Conservation (phyloP, 2,797 vertebrate genomes). For the Leptodactylus fallax region DNA sequence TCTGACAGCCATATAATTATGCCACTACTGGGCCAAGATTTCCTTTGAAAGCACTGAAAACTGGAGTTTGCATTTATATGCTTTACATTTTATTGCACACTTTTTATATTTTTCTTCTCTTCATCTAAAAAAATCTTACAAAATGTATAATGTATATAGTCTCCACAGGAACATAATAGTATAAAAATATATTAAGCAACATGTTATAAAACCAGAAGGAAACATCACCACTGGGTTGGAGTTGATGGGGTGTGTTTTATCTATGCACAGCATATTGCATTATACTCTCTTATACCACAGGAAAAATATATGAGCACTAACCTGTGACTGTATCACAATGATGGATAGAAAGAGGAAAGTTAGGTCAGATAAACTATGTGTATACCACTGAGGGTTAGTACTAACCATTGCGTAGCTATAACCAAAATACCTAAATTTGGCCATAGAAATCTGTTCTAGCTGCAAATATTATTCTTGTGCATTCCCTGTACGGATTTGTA, state of each 20-base stretch:
- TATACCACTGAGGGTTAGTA: not conserved
- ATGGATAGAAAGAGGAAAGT: not conserved
- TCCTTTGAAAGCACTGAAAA: conserved; percentile 15
- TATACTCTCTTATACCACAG: not conserved
- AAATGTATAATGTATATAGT: not conserved
- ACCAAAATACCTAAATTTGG: not conserved
- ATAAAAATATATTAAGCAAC: not conserved
- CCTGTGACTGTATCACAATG: not conserved
- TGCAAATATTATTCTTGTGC: not conserved
- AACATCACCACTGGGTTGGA: not conserved
- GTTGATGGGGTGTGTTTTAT: not conserved
- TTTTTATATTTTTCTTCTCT: not conserved
- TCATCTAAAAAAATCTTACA: not conserved
- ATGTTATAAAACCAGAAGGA: not conserved
- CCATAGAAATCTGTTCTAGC: no score
- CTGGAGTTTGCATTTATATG: not conserved
- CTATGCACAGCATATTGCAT: not conserved
- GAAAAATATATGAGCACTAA: not conserved
- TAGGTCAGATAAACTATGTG: not conserved
- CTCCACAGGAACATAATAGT: not conserved
- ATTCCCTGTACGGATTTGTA: not conserved
- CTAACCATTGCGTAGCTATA: not conserved
- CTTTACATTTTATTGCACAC: not conserved
- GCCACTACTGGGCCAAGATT: conserved; percentile 11
- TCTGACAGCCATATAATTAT: conserved; percentile 45